Percentiles rank a stretch among this genome's conserved stretches.
phyloP scores from a whole-genome alignment of 2,797 vertebrate species.

The Tenualosa ilisha region DNA sequence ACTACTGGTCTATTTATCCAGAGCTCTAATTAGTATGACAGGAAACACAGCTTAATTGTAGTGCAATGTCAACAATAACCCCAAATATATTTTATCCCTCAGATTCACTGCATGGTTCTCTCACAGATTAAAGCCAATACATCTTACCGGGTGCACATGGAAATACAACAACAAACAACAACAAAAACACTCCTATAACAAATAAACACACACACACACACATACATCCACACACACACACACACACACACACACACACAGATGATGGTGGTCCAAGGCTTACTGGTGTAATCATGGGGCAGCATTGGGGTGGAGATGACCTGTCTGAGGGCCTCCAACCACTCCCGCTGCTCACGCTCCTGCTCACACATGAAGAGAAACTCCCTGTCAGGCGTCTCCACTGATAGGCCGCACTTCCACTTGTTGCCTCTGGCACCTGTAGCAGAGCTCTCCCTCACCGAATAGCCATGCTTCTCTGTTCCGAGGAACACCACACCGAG shows the following conservation, averaged over 20 bases:
- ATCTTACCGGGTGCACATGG: neutral
- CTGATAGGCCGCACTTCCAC: constrained; percentile 77
- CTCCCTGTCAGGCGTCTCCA: constrained; percentile 80
- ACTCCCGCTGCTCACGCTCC: constrained; percentile 83
- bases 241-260: neutral
- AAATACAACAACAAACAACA: neutral
- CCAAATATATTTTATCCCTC: too few relatives aligned
- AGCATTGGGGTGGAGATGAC: constrained; percentile 79
- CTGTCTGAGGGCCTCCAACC: constrained; percentile 80
- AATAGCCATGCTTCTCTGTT: constrained; percentile 78
- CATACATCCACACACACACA: neutral
- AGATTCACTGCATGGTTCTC: too few relatives aligned
- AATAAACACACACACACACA: neutral
- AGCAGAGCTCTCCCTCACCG: constrained; percentile 73
- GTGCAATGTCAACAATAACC: too few relatives aligned
- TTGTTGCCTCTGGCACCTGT: constrained; percentile 76
- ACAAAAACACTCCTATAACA: neutral
- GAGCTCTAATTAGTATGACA: too few relatives aligned
- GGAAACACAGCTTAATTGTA: too few relatives aligned
- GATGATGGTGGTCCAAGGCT: constrained; percentile 42
- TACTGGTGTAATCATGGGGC: constrained; percentile 73
- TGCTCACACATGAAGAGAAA: constrained; percentile 89
- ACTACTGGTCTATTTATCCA: neutral
- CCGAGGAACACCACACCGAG: constrained; percentile 86
- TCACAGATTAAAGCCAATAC: too few relatives aligned